Conservation (phyloP, 2,113 vertebrate genomes). For the Clinocottus analis region DNA sequence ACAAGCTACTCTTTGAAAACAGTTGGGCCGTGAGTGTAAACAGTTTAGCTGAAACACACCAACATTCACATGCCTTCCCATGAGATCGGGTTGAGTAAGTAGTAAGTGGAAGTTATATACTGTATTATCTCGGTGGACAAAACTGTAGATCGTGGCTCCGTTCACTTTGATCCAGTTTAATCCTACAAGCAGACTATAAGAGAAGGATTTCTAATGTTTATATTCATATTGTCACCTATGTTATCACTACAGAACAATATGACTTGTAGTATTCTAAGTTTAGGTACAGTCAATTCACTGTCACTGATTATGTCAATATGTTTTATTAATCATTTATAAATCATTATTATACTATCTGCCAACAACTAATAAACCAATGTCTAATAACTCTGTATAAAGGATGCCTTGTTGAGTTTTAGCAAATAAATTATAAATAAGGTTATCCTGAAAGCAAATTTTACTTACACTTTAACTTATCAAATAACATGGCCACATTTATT, state of each 20-base stretch:
- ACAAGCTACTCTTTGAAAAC: conserved; percentile 18
- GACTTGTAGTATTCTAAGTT: not conserved
- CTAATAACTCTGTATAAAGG: not conserved
- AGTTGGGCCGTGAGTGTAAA: conserved; percentile 9
- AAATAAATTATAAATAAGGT: not conserved
- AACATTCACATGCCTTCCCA: not conserved
- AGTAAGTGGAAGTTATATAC: not conserved
- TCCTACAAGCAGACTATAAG: not conserved
- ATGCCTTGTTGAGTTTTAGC: not conserved
- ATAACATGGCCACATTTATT: not conserved
- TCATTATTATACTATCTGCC: not conserved
- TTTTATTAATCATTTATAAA: not conserved
- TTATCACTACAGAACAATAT: not conserved
- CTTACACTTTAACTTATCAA: not conserved
- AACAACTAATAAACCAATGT: not conserved
- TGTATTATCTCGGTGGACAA: not conserved
- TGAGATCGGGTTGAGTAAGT: too few relatives aligned
- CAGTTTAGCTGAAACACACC: not conserved
- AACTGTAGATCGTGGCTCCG: not conserved
- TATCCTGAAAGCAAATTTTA: not conserved
- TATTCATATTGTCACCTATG: not conserved
- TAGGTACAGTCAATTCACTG: not conserved
- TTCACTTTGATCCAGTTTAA: too few relatives aligned
- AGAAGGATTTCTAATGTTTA: not conserved
- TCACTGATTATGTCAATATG: too few relatives aligned